These are phyloP conservation scores for Augochlorella aurata DNA, from an alignment of 2,888 invertebrate species.

Conservation along the genomic window DNA sequence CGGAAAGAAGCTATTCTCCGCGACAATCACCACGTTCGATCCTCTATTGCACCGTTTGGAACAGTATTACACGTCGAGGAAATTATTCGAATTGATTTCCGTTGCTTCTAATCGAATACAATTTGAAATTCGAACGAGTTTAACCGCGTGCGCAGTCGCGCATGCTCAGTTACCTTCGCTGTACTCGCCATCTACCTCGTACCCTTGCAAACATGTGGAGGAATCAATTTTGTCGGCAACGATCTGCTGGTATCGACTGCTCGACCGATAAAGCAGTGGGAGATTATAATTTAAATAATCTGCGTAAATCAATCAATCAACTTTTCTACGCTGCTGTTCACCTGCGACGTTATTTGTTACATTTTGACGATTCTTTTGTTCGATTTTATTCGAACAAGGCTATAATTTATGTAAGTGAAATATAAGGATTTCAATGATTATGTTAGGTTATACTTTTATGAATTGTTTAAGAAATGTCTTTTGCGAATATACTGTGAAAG, in stretches of 20 bases:
- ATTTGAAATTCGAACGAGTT: not conserved
- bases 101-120: not conserved
- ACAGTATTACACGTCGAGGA: not conserved
- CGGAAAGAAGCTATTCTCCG: not conserved
- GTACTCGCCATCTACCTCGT: constrained; percentile 42
- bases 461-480: no score
- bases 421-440: no score
- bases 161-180: constrained; percentile 27
- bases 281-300: not conserved
- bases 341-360: not conserved
- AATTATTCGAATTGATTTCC: not conserved
- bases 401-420: no score
- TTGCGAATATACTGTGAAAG: not conserved
- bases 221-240: constrained; percentile 20
- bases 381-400: no score
- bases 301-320: not conserved
- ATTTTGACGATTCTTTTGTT: no score
- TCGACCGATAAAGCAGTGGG: not conserved
- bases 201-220: not conserved
- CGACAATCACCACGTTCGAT: not conserved
- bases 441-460: no score
- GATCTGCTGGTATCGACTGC: constrained; percentile 20
- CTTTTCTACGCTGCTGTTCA: not conserved
- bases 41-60: not conserved
- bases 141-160: not conserved